A percentile compares a stretch with the other conserved stretches of the same genome.
These are phyloP conservation scores for Oreohelix idahoensis DNA, from an alignment of 1,140 invertebrate species.

Conservation along the genomic window DNA sequence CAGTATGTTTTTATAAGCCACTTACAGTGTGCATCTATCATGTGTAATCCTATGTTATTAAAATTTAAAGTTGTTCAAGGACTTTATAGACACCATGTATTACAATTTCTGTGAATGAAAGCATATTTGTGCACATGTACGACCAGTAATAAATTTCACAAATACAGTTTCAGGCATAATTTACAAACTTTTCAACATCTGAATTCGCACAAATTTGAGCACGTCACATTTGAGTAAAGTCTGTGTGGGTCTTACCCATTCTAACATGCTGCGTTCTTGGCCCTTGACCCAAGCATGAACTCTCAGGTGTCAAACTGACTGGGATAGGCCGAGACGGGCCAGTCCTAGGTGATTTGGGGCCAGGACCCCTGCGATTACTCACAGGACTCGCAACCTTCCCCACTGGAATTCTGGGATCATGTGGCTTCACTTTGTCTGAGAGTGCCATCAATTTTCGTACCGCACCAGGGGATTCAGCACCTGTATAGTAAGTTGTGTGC, in stretches of 20 bases:
- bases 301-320: constrained; percentile 94
- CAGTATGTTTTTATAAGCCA: too few relatives aligned
- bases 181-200: too few relatives aligned
- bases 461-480: constrained; percentile 94
- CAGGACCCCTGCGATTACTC: constrained; percentile 79
- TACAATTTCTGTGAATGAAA: too few relatives aligned
- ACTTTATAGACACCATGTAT: too few relatives aligned
- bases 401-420: constrained; percentile 67
- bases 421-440: constrained; percentile 84
- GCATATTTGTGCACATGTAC: too few relatives aligned
- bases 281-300: constrained; percentile 91
- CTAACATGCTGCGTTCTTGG: constrained; percentile 88
- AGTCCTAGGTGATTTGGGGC: constrained; percentile 74
- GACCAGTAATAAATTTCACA: too few relatives aligned
- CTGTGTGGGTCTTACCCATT: constrained; percentile 78
- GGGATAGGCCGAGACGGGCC: constrained; percentile 79
- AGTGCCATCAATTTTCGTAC: constrained; percentile 93
- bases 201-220: too few relatives aligned
- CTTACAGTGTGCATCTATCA: too few relatives aligned
- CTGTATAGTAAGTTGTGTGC: constrained; percentile 66
- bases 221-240: too few relatives aligned
- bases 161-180: too few relatives aligned
- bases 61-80: too few relatives aligned
- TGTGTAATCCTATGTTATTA: too few relatives aligned
- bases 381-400: constrained; percentile 67